Conservation (phyloP, 1,140 invertebrate genomes). For the Drosophila nannoptera region DNA sequence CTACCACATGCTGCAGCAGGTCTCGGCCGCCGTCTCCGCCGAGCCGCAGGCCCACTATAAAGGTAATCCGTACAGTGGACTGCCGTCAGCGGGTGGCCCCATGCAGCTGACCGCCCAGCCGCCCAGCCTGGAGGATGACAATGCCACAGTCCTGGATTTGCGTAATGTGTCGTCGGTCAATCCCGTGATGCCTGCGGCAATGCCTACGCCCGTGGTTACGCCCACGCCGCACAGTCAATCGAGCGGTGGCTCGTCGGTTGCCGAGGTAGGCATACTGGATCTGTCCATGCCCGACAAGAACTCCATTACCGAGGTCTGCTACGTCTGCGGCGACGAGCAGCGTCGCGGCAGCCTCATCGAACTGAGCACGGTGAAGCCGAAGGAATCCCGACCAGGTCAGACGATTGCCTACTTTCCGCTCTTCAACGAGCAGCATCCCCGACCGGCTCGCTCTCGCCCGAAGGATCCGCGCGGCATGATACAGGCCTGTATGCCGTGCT, state of each 20-base stretch:
- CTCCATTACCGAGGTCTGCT: constrained; percentile 91
- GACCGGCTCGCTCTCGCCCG: constrained; percentile 88
- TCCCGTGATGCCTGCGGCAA: not conserved
- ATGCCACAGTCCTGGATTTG: constrained; percentile 64
- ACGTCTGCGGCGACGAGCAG: constrained; percentile 93
- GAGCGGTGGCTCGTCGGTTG: constrained; percentile 4
- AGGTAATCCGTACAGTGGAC: constrained; percentile 62
- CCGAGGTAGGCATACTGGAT: constrained; percentile 87
- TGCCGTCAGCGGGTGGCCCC: constrained; percentile 29
- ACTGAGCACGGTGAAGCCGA: constrained; percentile 81
- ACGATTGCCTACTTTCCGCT: constrained; percentile 88
- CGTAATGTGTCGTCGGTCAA: constrained; percentile 51
- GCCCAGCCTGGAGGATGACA: constrained; percentile 57
- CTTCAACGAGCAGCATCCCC: constrained; percentile 88
- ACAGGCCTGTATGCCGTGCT: constrained; percentile 88
- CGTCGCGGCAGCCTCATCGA: constrained; percentile 87
- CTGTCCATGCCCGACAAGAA: constrained; percentile 95
- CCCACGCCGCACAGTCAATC: constrained; percentile 19
- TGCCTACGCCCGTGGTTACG: constrained; percentile 40
- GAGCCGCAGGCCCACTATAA: constrained; percentile 53
- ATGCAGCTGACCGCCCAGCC: constrained; percentile 16
- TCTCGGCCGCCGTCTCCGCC: constrained; percentile 30
- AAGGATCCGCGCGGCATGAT: constrained; percentile 91
- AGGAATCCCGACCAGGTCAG: constrained; percentile 79
- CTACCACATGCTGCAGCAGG: constrained; percentile 69